These are phyloP conservation scores for Smittia aterrima DNA, from an alignment of 2,888 invertebrate species.

Conservation along the genomic window DNA sequence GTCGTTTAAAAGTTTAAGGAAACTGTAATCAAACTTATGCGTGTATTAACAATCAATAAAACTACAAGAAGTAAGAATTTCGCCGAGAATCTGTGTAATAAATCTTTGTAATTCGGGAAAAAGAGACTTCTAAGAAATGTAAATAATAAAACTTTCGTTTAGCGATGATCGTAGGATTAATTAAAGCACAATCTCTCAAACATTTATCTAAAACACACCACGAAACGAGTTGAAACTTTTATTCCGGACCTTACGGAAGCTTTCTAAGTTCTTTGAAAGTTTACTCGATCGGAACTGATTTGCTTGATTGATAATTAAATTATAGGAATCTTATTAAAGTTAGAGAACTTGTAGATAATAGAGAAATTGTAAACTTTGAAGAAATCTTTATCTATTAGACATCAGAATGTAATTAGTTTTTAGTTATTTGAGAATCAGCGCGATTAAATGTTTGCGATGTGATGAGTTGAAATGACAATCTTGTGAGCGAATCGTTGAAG, in stretches of 20 bases:
- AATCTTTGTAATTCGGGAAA: constrained; percentile 35
- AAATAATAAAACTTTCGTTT: constrained; percentile 3
- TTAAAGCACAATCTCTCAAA: background rate
- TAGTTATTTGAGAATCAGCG: too few relatives aligned
- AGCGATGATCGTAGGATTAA: background rate
- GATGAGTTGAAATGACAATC: constrained; percentile 15
- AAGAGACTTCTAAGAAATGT: background rate
- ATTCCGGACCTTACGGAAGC: too few relatives aligned
- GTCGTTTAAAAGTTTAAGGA: background rate
- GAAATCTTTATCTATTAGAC: too few relatives aligned
- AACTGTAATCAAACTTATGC: constrained; percentile 30
- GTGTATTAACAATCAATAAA: constrained; percentile 42
- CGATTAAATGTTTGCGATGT: background rate
- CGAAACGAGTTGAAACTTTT: too few relatives aligned
- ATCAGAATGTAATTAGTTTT: too few relatives aligned
- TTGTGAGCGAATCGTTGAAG: background rate
- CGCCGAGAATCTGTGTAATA: constrained; percentile 36
- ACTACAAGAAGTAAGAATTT: constrained; percentile 28
- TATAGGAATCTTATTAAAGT: too few relatives aligned
- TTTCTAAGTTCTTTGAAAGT: too few relatives aligned
- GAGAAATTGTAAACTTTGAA: too few relatives aligned
- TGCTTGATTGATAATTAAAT: too few relatives aligned
- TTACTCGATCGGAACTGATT: too few relatives aligned
- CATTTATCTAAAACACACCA: background rate
- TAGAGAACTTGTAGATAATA: too few relatives aligned